Conservation (phyloP, 2,113 vertebrate genomes). For the Diadophis punctatus region DNA sequence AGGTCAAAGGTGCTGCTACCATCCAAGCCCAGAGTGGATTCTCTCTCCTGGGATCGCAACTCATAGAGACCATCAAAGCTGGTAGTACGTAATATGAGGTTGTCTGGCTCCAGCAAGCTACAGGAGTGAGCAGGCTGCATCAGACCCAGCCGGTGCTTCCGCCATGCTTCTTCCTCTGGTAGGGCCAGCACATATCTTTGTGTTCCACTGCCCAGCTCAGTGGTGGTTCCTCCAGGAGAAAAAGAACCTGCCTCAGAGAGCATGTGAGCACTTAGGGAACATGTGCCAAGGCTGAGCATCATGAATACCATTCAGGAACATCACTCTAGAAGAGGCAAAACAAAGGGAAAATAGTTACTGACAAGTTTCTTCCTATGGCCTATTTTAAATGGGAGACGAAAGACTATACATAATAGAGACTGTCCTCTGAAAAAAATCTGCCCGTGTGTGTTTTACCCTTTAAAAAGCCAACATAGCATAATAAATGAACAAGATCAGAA, state of each 20-base stretch:
- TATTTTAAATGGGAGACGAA: background rate
- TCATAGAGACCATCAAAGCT: constrained; percentile 78
- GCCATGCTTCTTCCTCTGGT: constrained; percentile 81
- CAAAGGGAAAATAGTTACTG: constrained; percentile 33
- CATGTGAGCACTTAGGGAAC: constrained; percentile 74
- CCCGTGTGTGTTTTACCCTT: background rate
- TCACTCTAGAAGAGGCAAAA: constrained; percentile 73
- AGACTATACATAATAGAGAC: background rate
- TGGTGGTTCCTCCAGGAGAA: constrained; percentile 52
- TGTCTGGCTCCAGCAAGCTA: constrained; percentile 74
- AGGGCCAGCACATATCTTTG: constrained; percentile 72
- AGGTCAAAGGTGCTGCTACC: constrained; percentile 40
- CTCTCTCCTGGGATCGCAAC: constrained; percentile 66
- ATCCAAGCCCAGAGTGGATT: constrained; percentile 56
- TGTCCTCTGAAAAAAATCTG: background rate
- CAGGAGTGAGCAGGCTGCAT: constrained; percentile 70
- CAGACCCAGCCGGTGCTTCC: constrained; percentile 73
- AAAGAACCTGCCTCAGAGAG: constrained; percentile 68
- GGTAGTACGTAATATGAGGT: constrained; percentile 69
- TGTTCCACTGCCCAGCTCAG: constrained; percentile 55
- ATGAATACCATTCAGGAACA: constrained; percentile 73
- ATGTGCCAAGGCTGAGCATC: constrained; percentile 84
- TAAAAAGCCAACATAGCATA: background rate
- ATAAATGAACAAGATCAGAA: background rate
- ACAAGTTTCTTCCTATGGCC: accelerated